Evolutionary conservation across 1,140 invertebrate species (phyloP).

Genomic region (Lethrus apterus): DNA sequence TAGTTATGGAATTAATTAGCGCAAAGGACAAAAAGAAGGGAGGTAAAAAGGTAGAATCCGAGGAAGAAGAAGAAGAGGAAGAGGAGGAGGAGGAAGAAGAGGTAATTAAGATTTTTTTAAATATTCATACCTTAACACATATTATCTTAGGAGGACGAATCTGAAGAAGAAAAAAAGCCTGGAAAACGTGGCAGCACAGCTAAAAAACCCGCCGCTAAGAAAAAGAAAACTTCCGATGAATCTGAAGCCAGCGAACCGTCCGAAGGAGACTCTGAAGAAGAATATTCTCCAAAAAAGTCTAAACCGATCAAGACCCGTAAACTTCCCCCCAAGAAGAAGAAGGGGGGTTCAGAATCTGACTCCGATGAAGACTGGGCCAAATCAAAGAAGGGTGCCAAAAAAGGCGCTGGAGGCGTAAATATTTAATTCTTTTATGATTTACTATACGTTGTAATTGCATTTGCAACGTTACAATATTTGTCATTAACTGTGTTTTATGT

Average conservation of each 20-base stretch:
- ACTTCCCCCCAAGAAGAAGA: conserved; percentile 51
- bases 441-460: too few species aligned
- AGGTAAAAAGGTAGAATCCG: conserved; percentile 47
- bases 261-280: conserved; percentile 60
- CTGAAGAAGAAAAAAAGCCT: conserved; percentile 53
- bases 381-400: conserved; percentile 48
- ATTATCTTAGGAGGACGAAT: conserved; percentile 44
- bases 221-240: conserved; percentile 53
- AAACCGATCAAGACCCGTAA: conserved; percentile 43
- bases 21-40: conserved; percentile 51
- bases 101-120: conserved; percentile 24
- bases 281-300: conserved; percentile 54
- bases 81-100: conserved; percentile 51
- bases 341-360: conserved; percentile 66
- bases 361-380: conserved; percentile 74
- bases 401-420: conserved; percentile 37
- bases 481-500: too few species aligned
- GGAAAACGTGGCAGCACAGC: conserved; percentile 48
- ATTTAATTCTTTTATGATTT: conserved; percentile 15
- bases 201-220: conserved; percentile 49
- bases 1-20: conserved; percentile 71
- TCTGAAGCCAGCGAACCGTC: conserved; percentile 53
- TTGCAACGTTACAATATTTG: too few species aligned
- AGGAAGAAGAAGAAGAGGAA: conserved; percentile 53
- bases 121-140: not conserved